Evolutionary conservation across 1,140 invertebrate genomes (phyloP).

Genomic region (Halictus rubicundus): DNA sequence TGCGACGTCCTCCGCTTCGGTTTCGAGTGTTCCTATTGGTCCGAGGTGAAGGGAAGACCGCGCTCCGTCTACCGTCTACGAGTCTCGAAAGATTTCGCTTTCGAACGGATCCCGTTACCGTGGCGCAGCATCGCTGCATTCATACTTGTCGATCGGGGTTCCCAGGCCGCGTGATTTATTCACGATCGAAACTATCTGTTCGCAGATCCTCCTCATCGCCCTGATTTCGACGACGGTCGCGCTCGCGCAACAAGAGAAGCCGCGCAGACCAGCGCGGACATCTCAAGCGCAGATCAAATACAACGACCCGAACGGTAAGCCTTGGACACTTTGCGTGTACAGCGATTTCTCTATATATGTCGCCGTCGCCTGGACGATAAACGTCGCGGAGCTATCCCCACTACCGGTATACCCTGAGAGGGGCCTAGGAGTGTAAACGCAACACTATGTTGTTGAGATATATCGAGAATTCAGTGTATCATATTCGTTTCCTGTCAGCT

Average conservation of each 20-base stretch:
- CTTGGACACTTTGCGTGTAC: no score
- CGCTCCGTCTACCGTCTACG: background rate
- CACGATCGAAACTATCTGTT: constrained; percentile 27
- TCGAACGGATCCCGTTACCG: constrained; percentile 50
- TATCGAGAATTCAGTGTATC: no score
- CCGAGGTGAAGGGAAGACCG: background rate
- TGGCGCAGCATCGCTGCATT: constrained; percentile 31
- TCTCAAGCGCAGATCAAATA: constrained; percentile 73
- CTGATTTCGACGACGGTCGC: constrained; percentile 60
- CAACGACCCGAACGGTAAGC: constrained; percentile 70
- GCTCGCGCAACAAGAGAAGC: constrained; percentile 55
- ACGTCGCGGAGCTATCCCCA: no score
- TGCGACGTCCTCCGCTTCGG: background rate
- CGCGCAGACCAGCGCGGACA: constrained; percentile 56
- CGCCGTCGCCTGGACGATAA: no score
- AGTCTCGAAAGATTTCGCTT: constrained; percentile 38
- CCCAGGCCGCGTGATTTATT: background rate
- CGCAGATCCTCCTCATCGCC: constrained; percentile 67
- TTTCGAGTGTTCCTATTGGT: background rate
- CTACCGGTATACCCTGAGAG: no score
- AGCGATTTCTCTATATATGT: no score
- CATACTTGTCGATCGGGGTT: background rate
- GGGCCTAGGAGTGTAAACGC: no score
- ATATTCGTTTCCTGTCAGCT: no score
- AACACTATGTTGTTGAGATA: no score